Evolutionary conservation across 2,888 invertebrate genomes (phyloP).

Genomic region (Orthosia gothica): DNA sequence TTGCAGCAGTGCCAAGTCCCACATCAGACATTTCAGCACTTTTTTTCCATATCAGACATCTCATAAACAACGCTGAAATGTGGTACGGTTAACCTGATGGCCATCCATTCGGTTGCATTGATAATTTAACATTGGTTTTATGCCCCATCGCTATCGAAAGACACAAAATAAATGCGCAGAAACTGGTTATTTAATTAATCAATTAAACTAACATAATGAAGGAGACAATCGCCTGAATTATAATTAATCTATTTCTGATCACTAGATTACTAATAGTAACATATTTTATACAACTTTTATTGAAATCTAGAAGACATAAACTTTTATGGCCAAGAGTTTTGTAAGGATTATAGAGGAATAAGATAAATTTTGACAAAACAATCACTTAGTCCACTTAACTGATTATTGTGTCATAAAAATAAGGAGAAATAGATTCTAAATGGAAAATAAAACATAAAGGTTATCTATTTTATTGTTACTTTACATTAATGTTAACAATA

Average conservation of each 20-base stretch:
- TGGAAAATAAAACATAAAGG: constrained; percentile 23
- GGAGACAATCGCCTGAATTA: constrained; percentile 12
- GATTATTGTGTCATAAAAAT: constrained; percentile 2
- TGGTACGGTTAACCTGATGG: no score
- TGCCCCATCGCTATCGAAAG: neutral
- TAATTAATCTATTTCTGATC: constrained; percentile 32
- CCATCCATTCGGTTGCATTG: no score
- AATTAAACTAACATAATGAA: constrained; percentile 17
- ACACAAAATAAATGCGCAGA: neutral
- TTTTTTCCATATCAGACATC: no score
- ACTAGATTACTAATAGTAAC: constrained; percentile 26
- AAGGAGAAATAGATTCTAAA: constrained; percentile 1
- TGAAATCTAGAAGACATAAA: constrained; percentile 32
- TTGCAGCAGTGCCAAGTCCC: no score
- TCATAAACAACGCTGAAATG: no score
- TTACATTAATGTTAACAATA: neutral
- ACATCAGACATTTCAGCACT: no score
- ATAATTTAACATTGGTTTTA: no score
- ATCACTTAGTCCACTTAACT: constrained; percentile 24
- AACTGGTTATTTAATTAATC: neutral
- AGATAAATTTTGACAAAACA: constrained; percentile 17
- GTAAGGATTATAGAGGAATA: neutral
- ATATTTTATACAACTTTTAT: constrained; percentile 27
- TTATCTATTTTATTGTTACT: constrained; percentile 10
- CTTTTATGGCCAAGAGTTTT: constrained; percentile 30